Evolutionary conservation across 1,140 invertebrate genomes (phyloP).

Genomic region (Drosophila nikananu): DNA sequence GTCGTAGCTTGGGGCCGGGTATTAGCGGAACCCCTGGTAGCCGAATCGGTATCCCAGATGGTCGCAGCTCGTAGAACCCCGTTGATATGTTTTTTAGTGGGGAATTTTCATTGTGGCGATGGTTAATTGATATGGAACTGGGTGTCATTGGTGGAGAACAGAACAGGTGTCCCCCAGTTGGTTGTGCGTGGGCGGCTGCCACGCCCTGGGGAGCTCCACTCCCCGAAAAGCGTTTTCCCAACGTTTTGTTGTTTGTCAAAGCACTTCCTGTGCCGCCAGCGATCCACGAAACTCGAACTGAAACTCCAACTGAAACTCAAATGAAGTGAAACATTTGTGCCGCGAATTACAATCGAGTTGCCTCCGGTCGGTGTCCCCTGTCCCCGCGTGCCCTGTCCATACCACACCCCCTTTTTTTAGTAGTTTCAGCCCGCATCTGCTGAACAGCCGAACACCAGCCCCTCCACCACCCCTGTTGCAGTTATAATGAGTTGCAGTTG

Average conservation of each 20-base stretch:
- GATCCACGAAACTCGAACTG: slow-evolving; percentile 50
- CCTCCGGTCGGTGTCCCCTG: slow-evolving; percentile 17
- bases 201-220: slow-evolving; percentile 40
- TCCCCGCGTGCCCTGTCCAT: background rate
- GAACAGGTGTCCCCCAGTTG: slow-evolving; percentile 57
- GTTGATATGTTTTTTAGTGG: slow-evolving; percentile 22
- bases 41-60: slow-evolving; percentile 9
- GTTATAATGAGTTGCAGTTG: slow-evolving; percentile 81
- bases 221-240: slow-evolving; percentile 41
- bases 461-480: slow-evolving; percentile 31
- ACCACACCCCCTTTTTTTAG: slow-evolving; percentile 16
- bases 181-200: slow-evolving; percentile 28
- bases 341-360: slow-evolving; percentile 75
- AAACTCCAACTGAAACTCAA: slow-evolving; percentile 52
- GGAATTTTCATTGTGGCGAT: slow-evolving; percentile 2
- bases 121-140: slow-evolving; percentile 57
- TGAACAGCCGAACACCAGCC: slow-evolving; percentile 30
- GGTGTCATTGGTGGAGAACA: slow-evolving; percentile 16
- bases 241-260: slow-evolving; percentile 56
- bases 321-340: slow-evolving; percentile 83
- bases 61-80: slow-evolving; percentile 18
- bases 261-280: slow-evolving; percentile 70
- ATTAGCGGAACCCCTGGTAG: slow-evolving; percentile 38
- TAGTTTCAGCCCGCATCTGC: slow-evolving; percentile 57
- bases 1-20: slow-evolving; percentile 24